Percentiles rank a stretch among this genome's conserved stretches.
These are phyloP conservation scores for Keiferia lycopersicella DNA, from an alignment of 2,888 invertebrate genomes.

Conservation along the genomic window DNA sequence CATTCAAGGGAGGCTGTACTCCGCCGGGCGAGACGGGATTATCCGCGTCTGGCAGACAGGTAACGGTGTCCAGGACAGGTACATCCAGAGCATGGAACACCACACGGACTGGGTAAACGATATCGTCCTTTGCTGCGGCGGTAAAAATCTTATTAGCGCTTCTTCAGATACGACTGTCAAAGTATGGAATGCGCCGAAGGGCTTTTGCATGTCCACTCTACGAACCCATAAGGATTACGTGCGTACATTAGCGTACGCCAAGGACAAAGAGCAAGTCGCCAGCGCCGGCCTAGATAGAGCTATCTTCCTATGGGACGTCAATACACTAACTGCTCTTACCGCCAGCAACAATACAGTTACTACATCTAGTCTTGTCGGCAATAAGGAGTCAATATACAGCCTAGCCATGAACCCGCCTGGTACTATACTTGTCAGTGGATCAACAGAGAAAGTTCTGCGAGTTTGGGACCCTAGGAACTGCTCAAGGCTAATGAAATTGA, in stretches of 20 bases:
- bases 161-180: constrained; percentile 99
- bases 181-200: constrained; percentile 99
- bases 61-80: constrained; percentile 81
- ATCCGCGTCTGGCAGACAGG: constrained; percentile 94
- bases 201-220: constrained; percentile 99
- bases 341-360: constrained; percentile 99
- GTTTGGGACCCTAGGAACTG: constrained; percentile 99
- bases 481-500: constrained; percentile 96
- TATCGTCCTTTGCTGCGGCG: constrained; percentile 98
- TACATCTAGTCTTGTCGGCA: constrained; percentile 97
- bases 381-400: constrained; percentile 99
- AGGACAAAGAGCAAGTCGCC: constrained; percentile 97
- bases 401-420: constrained; percentile 98
- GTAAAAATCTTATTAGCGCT: constrained; percentile 98
- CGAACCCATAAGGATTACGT: constrained; percentile 99
- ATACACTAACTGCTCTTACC: constrained; percentile 97
- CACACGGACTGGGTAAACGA: constrained; percentile 99
- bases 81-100: constrained; percentile 98
- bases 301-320: constrained; percentile 99
- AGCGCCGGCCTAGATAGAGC: constrained; percentile 98
- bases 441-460: constrained; percentile 96
- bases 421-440: constrained; percentile 97
- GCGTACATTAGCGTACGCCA: constrained; percentile 97
- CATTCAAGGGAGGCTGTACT: constrained; percentile 92
- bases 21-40: constrained; percentile 98